Evolutionary conservation across 92 coral and sea anemone species (phyloP).

Genomic region (Hydrozoanthus gracilis): DNA sequence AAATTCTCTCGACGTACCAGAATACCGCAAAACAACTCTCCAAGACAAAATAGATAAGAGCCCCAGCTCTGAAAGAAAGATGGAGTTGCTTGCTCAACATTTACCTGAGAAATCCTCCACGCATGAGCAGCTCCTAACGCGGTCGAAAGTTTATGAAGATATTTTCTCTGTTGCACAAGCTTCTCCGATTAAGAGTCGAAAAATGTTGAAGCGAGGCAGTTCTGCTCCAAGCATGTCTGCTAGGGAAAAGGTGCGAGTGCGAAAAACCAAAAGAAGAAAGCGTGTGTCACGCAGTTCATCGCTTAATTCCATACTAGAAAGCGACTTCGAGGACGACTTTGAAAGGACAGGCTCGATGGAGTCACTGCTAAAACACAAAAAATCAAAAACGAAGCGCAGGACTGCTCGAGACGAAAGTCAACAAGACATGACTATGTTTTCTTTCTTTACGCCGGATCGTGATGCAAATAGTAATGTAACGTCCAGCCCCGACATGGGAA

Average conservation of each 20-base stretch:
- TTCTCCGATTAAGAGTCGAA: slow-evolving; percentile 28
- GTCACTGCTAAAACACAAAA: slow-evolving; percentile 29
- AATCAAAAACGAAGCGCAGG: not conserved
- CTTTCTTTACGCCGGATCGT: slow-evolving; percentile 32
- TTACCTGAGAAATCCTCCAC: slow-evolving; percentile 7
- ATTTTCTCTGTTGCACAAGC: not conserved
- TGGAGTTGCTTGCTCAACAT: not conserved
- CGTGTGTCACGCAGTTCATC: slow-evolving; percentile 26
- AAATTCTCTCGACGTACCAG: not conserved
- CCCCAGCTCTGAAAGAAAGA: slow-evolving; percentile 1
- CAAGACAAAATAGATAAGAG: slow-evolving; percentile 10
- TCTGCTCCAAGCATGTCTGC: slow-evolving; percentile 73
- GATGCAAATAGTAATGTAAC: not conserved
- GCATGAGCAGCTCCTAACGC: not conserved
- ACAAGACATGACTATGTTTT: not conserved
- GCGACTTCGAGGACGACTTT: not conserved
- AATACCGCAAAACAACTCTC: slow-evolving; percentile 42
- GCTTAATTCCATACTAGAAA: slow-evolving; percentile 29
- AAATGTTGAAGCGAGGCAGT: slow-evolving; percentile 54
- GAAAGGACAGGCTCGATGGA: not conserved
- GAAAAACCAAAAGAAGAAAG: not conserved
- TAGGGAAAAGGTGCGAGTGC: slow-evolving; percentile 46
- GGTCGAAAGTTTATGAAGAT: slow-evolving; percentile 5
- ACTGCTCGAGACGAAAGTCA: not conserved
- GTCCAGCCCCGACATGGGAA: not conserved